Evolutionary conservation across 2,888 invertebrate species (phyloP), one percentile per base, ranked within the genome.

Genomic region (Synanthedon tipuliformis): DNA sequence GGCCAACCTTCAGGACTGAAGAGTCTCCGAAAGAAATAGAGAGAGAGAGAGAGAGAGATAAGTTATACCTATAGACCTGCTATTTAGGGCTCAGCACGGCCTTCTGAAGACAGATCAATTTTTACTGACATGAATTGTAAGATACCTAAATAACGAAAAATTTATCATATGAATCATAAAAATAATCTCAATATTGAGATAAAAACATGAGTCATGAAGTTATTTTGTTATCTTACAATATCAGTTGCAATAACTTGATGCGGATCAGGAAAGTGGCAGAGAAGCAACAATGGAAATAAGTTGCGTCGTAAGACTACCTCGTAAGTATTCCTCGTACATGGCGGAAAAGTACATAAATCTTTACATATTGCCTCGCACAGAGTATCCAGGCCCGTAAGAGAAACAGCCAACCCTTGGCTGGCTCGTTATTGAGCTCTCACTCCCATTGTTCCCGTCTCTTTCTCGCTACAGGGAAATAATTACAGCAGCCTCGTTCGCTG

Each of bases 341-440:
- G 66, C 63, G 53, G 63, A 73, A 71, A 69, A 75, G 73, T 66
- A 76, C 78, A 85, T 86, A 87, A 86, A 87, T 86, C 84, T 82
- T 68, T 75, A 74, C 82, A 86, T 86, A 87, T 87, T 86, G 84
- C 81, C 69, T 75, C 68, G 70, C 66, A 66, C 72, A 62, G 74
- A 80, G 78, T 73, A 75, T 77, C 74, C 74, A 67, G 64, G 69
- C 71, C 75, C 71, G 78, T 76, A 78, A 81, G 81, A 85, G 85
- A 84, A 87, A 87, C 85, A 83, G 78, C 84, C 84, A 83, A 86
- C 86, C 84, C 86, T 88, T 87, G 86, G 85, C 74, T 74, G 75
- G 73, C 87, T 88, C 88, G 88, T 88, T 88, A 88, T 88, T 88
- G 83, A 84, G 78, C 87, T 87, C 88, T 88, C 86, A 88, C 87